Evolutionary conservation across 1,140 invertebrate species (phyloP), one percentile per base, ranked within the genome.

Genomic region (Pseudomyrmex sp.): DNA sequence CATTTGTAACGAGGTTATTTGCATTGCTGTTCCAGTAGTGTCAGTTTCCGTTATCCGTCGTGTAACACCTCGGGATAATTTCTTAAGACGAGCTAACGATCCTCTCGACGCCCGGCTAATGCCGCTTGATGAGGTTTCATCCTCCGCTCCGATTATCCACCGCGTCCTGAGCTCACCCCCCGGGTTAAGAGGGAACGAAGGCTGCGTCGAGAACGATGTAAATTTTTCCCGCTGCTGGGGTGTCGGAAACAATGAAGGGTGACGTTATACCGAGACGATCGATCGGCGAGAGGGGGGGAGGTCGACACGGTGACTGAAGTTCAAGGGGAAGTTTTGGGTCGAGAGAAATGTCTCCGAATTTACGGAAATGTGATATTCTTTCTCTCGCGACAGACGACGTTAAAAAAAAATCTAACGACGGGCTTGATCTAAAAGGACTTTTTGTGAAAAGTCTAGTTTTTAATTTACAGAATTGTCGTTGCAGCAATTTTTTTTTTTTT

Each of bases 291-390:
- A 66, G 58, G 5, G 44, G 79, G 61, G 20, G 0, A 1, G 44
- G 20, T 88, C 90, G 92, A 88, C 89, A 83, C 63, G 85, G 84
- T 84, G 86, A 83, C 89, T 84, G 86, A 91, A 88, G 86, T 84
- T 87, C 62, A 88, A 83, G 84, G 90, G 84, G 88, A 85, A 84
- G 20, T 72, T 80, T 59, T 61, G 77, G 26, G 23, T 35, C 18
- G 65, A 58, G 48, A 77, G 75, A 65, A 20, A 70, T 54, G 76
- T n/a, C 54, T 46, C 35, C 35, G 70, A 69, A 90, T 91, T 92
- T 90, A 91, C 90, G 89, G 92, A 93, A 93, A 92, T 91, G 92
- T 91, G 91, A 92, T 92, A 93, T 92, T 92, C 88, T 90, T 80
- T 85, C 88, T 77, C 84, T 83, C 35, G 76, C 65, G 74, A 82